Percentiles rank a stretch among this genome's conserved stretches.
Conservation (phyloP, 2,113 vertebrate species). For the Brevimyrus niger region DNA sequence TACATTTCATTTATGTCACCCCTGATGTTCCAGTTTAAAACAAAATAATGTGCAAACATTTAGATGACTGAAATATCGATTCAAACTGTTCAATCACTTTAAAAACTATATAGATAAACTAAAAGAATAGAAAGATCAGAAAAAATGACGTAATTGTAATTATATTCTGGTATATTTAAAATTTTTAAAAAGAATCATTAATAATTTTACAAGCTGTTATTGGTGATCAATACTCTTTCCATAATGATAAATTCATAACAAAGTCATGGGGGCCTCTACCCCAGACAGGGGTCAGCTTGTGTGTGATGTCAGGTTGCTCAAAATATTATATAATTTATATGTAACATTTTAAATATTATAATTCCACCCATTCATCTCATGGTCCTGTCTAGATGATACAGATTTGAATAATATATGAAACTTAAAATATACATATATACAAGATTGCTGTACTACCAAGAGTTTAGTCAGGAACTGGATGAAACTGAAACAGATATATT, state of each 20-base stretch:
- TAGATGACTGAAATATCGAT: background rate
- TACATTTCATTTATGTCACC: background rate
- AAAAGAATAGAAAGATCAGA: background rate
- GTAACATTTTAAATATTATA: background rate
- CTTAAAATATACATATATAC: background rate
- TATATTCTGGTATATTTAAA: background rate
- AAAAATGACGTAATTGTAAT: background rate
- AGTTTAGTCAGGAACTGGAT: background rate
- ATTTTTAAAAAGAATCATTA: background rate
- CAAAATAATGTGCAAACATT: background rate
- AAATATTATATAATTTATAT: background rate
- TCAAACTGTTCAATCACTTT: background rate
- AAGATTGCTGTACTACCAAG: background rate
- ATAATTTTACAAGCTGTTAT: background rate
- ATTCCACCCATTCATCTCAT: background rate
- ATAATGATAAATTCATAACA: background rate
- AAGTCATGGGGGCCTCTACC: background rate
- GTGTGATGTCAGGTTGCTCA: background rate
- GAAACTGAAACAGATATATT: background rate
- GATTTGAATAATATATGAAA: background rate
- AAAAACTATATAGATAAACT: background rate
- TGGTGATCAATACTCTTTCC: background rate
- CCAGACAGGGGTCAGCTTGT: background rate
- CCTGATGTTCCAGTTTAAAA: background rate
- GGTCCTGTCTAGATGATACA: background rate